Evolutionary conservation across 1,140 invertebrate species (phyloP), one percentile per base, ranked within the genome.

Genomic region (Dendroctonus valens): DNA sequence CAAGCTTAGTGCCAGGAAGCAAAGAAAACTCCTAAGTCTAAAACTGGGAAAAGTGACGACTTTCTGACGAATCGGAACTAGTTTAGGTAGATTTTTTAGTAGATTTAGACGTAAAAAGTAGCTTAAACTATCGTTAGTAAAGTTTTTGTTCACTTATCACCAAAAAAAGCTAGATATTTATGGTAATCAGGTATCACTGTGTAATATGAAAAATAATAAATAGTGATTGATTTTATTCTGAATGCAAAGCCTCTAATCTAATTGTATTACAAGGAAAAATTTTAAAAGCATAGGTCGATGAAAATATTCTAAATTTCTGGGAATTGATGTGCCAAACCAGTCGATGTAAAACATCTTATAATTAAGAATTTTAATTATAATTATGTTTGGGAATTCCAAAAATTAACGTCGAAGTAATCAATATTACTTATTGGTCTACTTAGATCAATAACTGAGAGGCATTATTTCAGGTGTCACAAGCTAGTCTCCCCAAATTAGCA

Each of bases 41-140:
- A 85, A 85, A 65, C 81, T 89, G 69, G 86, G 86, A 52, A 86
- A 86, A 78, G 83, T 85, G 50, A 85, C 84, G 68, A 86, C 84
- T 41, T 86, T 86, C 78, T 86, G 78, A 83, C 73, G 69, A 63
- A 67, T 68, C 49, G 44, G 58, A 12, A 53, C 59, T 37, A 60
- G 12, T 9, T 44, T 67, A 48, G 57, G 54, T 39, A 52, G 58
- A 49, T 48, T 67, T 41, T 67, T 67, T 37, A 41, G 26, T 55
- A 59, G 57, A 12, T 60, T 67, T 60, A 52, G 51, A 60, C 64
- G 64, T 52, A 49, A 15, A 40, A 46, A 26, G 26, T 26, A 26
- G 26, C 26, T 26, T 26, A 26, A 2, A 26, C 26, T 26, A 26
- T 26, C 26, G 26, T 26, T 26, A 52, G 50, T 52, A 52, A 26